These are phyloP conservation scores for Eupleurogrammus muticus DNA, from an alignment of 2,797 vertebrate genomes.

Conservation along the genomic window DNA sequence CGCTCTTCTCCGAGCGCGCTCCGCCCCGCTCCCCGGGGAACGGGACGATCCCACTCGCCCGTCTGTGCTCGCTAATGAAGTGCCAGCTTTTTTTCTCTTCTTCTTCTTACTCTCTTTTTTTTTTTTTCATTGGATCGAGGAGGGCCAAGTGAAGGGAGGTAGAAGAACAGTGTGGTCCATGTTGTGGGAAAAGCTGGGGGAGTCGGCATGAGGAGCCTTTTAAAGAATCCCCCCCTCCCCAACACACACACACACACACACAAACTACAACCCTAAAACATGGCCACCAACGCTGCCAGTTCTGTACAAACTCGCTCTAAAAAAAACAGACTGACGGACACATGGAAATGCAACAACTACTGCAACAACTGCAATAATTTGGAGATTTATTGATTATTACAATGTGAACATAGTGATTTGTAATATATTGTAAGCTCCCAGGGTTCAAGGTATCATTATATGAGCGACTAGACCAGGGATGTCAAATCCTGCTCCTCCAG, in stretches of 20 bases:
- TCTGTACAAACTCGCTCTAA: constrained; percentile 15
- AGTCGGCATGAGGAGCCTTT: constrained; percentile 60
- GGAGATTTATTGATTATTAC: neutral
- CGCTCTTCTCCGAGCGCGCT: constrained; percentile 76
- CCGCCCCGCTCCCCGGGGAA: constrained; percentile 72
- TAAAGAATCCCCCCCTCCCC: constrained; percentile 59
- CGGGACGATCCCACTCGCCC: constrained; percentile 80
- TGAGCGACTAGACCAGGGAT: too few species aligned
- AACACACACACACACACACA: constrained; percentile 13
- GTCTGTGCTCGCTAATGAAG: constrained; percentile 81
- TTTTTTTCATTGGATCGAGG: constrained; percentile 34
- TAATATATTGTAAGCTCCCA: too few species aligned
- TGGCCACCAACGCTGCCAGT: constrained; percentile 40
- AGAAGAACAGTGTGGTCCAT: constrained; percentile 53
- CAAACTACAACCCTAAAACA: constrained; percentile 9
- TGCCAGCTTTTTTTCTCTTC: constrained; percentile 62
- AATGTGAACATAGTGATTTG: neutral
- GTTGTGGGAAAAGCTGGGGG: constrained; percentile 59
- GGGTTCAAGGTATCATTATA: neutral
- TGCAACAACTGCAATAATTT: neutral
- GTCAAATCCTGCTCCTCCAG: too few species aligned
- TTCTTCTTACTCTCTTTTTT: neutral
- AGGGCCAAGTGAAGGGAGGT: constrained; percentile 58
- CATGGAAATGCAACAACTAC: constrained; percentile 11
- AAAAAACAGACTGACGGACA: constrained; percentile 4